Percentiles rank a stretch among this genome's conserved stretches.
phyloP scores from a whole-genome alignment of 1,140 invertebrate genomes.

The Drosophila sp. region DNA sequence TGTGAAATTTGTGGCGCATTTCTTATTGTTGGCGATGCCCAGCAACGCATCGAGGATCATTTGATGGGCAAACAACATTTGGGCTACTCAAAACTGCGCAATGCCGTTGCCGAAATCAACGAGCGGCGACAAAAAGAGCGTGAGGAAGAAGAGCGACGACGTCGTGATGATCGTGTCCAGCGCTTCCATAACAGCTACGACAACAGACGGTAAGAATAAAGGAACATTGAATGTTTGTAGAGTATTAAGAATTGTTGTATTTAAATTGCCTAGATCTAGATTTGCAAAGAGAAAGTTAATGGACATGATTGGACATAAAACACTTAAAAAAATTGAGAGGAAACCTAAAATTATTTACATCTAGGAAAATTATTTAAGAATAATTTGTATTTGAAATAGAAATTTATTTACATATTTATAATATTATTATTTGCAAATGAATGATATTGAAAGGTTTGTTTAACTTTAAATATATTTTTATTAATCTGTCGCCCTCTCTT shows the following conservation, averaged over 20 bases:
- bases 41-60: conserved; percentile 98
- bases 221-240: too few species aligned
- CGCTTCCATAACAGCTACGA: conserved; percentile 84
- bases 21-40: conserved; percentile 98
- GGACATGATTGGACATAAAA: too few species aligned
- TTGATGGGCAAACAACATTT: conserved; percentile 99
- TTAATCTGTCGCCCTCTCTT: conserved; percentile 3
- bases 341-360: too few species aligned
- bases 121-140: conserved; percentile 88
- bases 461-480: not conserved
- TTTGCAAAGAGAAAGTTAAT: too few species aligned
- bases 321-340: too few species aligned
- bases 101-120: conserved; percentile 88
- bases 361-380: too few species aligned
- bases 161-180: conserved; percentile 87
- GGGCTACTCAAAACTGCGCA: conserved; percentile 89
- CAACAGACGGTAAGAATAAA: conserved; percentile 69
- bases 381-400: too few species aligned
- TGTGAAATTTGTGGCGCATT: conserved; percentile 99
- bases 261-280: too few species aligned
- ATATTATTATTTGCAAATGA: too few species aligned
- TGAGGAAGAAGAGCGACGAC: conserved; percentile 88
- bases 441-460: too few species aligned
- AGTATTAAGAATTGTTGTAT: too few species aligned
- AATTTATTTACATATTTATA: too few species aligned